Conservation (phyloP, 2,113 vertebrate genomes). For the Lepisosteus oculatus region DNA sequence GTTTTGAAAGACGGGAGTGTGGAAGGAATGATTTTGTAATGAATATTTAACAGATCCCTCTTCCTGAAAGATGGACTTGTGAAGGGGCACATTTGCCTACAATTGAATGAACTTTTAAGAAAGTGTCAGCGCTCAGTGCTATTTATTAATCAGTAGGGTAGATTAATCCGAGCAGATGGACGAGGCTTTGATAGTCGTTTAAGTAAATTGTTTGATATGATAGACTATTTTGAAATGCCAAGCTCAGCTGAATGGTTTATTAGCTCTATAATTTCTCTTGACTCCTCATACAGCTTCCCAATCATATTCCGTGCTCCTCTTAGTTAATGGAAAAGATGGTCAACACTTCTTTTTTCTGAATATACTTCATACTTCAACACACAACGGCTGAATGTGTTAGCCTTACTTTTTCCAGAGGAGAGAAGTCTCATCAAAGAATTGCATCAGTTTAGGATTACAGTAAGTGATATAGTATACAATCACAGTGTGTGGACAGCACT, state of each 20-base stretch:
- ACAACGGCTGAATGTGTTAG: no score
- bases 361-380: no score
- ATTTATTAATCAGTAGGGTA: not conserved
- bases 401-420: no score
- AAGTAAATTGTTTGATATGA: not conserved
- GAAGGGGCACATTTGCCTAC: not conserved
- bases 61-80: constrained; percentile 11
- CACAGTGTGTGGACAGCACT: no score
- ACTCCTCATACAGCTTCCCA: not conserved
- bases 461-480: no score
- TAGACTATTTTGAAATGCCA: not conserved
- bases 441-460: no score
- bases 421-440: no score
- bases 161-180: not conserved
- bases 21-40: constrained; percentile 17
- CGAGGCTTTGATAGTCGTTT: not conserved
- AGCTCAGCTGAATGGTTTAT: not conserved
- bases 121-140: not conserved
- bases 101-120: constrained; percentile 7
- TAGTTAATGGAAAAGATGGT: not conserved
- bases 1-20: constrained; percentile 13
- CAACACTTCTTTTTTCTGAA: no score
- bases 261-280: not conserved
- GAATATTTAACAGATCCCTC: constrained; percentile 20
- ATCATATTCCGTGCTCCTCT: not conserved